Base-by-base conservation (phyloP, 2,797 vertebrate genomes). In the Poecile montanus region DNA sequence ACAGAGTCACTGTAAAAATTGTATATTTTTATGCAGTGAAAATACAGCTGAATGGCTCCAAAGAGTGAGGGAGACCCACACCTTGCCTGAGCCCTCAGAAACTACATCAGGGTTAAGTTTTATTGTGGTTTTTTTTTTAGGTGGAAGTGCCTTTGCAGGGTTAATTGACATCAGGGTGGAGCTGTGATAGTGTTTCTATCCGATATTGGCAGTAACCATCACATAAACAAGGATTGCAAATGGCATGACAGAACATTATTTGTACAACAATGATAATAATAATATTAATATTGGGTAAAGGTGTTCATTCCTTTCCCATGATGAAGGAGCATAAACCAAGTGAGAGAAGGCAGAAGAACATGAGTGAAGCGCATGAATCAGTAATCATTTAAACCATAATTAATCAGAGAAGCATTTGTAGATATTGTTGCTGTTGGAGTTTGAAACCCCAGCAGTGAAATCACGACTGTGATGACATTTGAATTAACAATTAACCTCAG, bases 301-400 rank as follows among this genome's bases (percentile, higher is more conserved):
- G 11, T 47, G 14, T 79, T 80, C 6, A 72, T 91, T 62, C 47
- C 45, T 30, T 77, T 63, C n/a, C 30, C 47, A 4, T 18, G 23
- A 16, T 34, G 36, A 26, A 85, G 38, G 38, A 71, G 3, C 61
- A 67, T 6, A 7, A 45, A 26, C 13, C 5, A 60, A 17, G 19
- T 2, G 16, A 60, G 47, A 26, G 25, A 20, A 22, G 1, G 8
- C 11, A 50, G 14, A 47, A 25, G 29, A 47, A 23, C 6, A 6
- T 0, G 5, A 63, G 8, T 34, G 38, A 70, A 67, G 12, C 2
- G 8, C 10, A 6, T 3, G 11, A 10, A 10, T 47, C 7, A 14
- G 5, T 17, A 4, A 18, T 13, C 12, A 32, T 42, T 34, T 13
- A 2, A 7, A 26, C 11, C 12, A 13, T 10, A 18, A 11, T 3